phyloP scores from a whole-genome alignment of 2,113 vertebrate genomes.

The Perca fluviatilis region DNA sequence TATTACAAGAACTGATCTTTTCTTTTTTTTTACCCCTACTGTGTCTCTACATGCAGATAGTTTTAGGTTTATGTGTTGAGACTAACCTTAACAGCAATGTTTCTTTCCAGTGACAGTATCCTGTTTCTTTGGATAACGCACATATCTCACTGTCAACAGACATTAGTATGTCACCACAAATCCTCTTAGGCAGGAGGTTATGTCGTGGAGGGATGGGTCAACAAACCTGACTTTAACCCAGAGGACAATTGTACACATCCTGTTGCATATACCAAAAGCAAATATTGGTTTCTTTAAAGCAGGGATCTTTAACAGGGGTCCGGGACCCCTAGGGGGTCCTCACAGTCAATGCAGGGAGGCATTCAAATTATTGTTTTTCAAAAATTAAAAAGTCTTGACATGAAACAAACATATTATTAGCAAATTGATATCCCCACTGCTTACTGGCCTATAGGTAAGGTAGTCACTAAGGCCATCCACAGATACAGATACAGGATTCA shows the following conservation, averaged over 20 bases:
- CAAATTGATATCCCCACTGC: too few relatives aligned
- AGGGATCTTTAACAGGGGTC: too few relatives aligned
- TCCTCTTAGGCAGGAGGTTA: neutral
- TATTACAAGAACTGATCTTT: neutral
- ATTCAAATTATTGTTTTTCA: too few relatives aligned
- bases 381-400: too few relatives aligned
- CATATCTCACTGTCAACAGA: conserved; percentile 1
- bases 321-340: too few relatives aligned
- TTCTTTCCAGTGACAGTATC: neutral
- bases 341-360: too few relatives aligned
- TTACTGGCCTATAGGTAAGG: too few relatives aligned
- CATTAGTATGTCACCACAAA: neutral
- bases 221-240: neutral
- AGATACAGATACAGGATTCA: too few relatives aligned
- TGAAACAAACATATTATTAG: too few relatives aligned
- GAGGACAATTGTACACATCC: neutral
- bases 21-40: neutral
- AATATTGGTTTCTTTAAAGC: neutral
- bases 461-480: too few relatives aligned
- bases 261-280: neutral
- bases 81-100: conserved; percentile 1
- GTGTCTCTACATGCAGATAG: neutral
- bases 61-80: neutral
- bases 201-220: neutral
- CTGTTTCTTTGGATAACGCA: neutral